These are phyloP conservation scores for Canis aureus DNA, from an alignment of 2,113 vertebrate genomes.

Conservation along the genomic window DNA sequence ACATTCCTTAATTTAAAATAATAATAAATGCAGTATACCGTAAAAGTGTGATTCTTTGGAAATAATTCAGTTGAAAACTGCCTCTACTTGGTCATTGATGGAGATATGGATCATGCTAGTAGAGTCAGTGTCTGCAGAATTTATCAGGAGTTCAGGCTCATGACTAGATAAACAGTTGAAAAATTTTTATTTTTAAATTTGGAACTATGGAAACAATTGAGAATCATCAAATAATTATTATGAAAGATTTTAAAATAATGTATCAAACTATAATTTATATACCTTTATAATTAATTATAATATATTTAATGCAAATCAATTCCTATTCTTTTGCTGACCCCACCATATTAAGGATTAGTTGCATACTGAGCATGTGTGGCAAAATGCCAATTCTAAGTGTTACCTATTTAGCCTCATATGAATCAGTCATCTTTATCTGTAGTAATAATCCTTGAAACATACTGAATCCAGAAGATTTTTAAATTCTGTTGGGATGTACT, in stretches of 20 bases:
- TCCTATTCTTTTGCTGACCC: not conserved
- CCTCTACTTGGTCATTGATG: not conserved
- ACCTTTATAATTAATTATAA: not conserved
- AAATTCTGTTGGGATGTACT: conserved; percentile 41
- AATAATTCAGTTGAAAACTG: not conserved
- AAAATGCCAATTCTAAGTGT: not conserved
- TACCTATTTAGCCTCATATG: not conserved
- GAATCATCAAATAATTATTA: not conserved
- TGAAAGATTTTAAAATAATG: not conserved
- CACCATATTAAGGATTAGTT: not conserved
- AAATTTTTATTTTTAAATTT: not conserved
- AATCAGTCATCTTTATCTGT: not conserved
- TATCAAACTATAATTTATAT: not conserved
- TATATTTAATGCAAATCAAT: not conserved
- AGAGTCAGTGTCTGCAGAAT: not conserved
- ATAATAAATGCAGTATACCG: not conserved
- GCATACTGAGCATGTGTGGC: conserved; percentile 29
- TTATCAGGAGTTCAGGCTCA: not conserved
- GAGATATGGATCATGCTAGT: not conserved
- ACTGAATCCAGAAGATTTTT: not conserved
- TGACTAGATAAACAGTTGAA: not conserved
- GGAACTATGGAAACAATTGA: not conserved
- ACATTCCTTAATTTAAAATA: conserved; percentile 12
- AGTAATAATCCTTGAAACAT: not conserved
- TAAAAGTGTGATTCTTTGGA: not conserved